Evolutionary conservation across 2,888 invertebrate species (phyloP), one percentile per base, ranked within the genome.

Genomic region (Harpalus rufipes): DNA sequence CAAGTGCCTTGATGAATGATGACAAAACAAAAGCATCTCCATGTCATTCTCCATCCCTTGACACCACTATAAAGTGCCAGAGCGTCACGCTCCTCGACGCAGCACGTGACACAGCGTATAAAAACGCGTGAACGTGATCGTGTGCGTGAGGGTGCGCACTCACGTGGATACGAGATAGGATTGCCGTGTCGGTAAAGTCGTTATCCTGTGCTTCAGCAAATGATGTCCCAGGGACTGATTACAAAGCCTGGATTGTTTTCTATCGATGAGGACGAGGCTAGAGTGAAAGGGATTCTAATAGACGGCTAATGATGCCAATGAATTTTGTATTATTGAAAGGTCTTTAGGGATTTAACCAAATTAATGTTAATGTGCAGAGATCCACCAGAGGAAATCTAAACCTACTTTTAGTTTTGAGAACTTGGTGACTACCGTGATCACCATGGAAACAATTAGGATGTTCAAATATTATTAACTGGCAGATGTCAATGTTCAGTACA

Each of bases 91-190:
- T 14, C 14, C 56, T 6, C 56, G 14, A 56, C 56, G 56, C 12
- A n/a, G 12, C 56, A 14, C 56, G 56, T 56, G 32, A 32, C 14
- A 12, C 7, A 56, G 56, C 6, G 56, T n/a, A 56, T 14, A 56
- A 56, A 56, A 56, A n/a, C 56, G 56, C 56, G 56, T 56, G 56
- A 12, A 56, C 56, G 56, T 56, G 56, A 56, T 56, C 56, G n/a
- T 56, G 56, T 14, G 56, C 56, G 56, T 56, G 56, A 56, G 14
- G 6, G 5, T 5, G 32, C 1, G 56, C 56, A 56, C 14, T 56
- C 56, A 56, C 56, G 56, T 56, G 56, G 12, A 56, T 14, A n/a
- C 14, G 56, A n/a, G 56, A 56, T 56, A 56, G 56, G 56, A 14
- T 14, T 56, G 56, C n/a, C 14, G 56, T 56, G 56, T n/a, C 14